Percentiles rank a stretch among this genome's conserved stretches.
These are phyloP conservation scores for Phocides pigmalion DNA, from an alignment of 1,140 invertebrate genomes.

Conservation along the genomic window DNA sequence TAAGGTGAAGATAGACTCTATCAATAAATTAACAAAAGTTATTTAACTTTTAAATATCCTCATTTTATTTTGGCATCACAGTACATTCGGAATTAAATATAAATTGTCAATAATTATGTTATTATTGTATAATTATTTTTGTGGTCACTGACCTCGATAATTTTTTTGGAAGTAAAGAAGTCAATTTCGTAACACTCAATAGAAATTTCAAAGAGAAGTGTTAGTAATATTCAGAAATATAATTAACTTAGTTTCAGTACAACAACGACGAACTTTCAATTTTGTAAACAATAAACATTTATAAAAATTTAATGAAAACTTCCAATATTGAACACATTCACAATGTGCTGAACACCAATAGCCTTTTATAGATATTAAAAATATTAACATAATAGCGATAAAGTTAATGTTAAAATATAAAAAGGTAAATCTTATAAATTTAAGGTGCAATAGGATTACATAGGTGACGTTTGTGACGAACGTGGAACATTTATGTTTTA, in stretches of 20 bases:
- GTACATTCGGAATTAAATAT: conserved; percentile 57
- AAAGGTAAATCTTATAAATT: conserved; percentile 22
- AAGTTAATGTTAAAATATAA: conserved; percentile 25
- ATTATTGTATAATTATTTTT: not conserved
- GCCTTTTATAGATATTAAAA: conserved; percentile 15
- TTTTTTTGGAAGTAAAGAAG: conserved; percentile 10
- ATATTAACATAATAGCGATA: conserved; percentile 17
- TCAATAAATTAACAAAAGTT: conserved; percentile 77
- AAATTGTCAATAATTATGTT: conserved; percentile 16
- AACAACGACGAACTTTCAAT: conserved; percentile 16
- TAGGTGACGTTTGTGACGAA: conserved; percentile 19
- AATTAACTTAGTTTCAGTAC: not conserved
- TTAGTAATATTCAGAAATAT: conserved; percentile 9
- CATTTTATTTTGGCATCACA: conserved; percentile 78
- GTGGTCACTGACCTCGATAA: not conserved
- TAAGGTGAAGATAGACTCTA: conserved; percentile 78
- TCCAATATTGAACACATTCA: conserved; percentile 17
- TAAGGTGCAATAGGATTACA: conserved; percentile 23
- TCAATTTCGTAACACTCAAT: conserved; percentile 26
- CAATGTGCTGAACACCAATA: conserved; percentile 22
- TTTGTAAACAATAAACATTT: conserved; percentile 20
- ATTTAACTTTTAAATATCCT: conserved; percentile 64
- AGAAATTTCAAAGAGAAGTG: conserved; percentile 2
- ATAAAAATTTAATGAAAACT: conserved; percentile 17
- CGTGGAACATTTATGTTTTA: conserved; percentile 17